Conservation (phyloP, 2,888 invertebrate species). For the Corythucha ciliata region DNA sequence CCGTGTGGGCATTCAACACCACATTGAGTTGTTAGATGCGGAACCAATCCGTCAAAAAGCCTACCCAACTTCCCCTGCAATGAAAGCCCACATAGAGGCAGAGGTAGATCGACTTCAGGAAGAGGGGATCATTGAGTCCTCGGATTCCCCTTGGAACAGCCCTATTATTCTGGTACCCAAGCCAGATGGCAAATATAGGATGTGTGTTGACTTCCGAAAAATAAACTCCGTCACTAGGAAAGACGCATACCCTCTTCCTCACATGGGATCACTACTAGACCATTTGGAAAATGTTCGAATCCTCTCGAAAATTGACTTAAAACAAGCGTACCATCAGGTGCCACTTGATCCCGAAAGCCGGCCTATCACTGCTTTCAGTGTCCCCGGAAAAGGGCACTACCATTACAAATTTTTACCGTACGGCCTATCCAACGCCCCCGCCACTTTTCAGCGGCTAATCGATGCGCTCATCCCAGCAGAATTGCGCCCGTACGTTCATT, state of each 20-base stretch:
- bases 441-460: constrained; percentile 29
- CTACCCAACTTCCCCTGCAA: not conserved
- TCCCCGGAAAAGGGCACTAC: no score
- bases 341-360: not conserved
- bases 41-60: not conserved
- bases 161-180: not conserved
- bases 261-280: no score
- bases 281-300: no score
- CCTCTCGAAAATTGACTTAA: no score
- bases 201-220: no score
- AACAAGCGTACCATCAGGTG: no score
- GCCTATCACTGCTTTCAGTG: not conserved
- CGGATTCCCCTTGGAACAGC: not conserved
- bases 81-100: not conserved
- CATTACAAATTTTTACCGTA: constrained; percentile 31
- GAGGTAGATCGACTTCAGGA: not conserved
- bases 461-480: constrained; percentile 27
- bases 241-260: no score
- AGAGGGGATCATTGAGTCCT: not conserved
- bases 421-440: constrained; percentile 26
- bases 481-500: constrained; percentile 22
- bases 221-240: no score
- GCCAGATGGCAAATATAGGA: no score
- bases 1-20: no score
- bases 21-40: not conserved